Evolutionary conservation across 2,888 invertebrate species (phyloP), one percentile per base, ranked within the genome.

Genomic region (Caenorhabditis sinica): DNA sequence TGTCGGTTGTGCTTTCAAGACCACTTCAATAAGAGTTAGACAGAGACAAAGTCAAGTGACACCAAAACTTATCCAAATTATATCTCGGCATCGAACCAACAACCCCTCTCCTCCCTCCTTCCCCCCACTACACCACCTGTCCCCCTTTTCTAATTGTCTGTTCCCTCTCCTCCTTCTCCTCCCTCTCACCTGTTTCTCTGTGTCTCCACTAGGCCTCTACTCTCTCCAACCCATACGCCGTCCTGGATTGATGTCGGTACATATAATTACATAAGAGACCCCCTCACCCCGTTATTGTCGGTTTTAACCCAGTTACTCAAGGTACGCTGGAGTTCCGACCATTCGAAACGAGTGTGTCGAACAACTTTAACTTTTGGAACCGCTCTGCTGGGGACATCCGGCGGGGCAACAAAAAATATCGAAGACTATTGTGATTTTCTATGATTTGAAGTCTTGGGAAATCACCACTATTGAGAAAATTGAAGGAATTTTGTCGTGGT

Each of bases 311-410:
- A 68, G 68, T 76, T 76, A 76, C 76, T 74, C 76, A 76, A 76
- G 76, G 76, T 76, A 76, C 66, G 58, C 66, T 65, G 76, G 76
- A 76, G 76, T 76, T 76, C 76, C 68, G 76, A 76, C 76, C 76
- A 28, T 76, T 76, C 76, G 56, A 28, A 68, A 58, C n/a, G 68
- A 76, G 30, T 28, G 68, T 58, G 68, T 66, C 40, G 68, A 68
- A 66, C n/a, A n/a, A n/a, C n/a, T n/a, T n/a, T n/a, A n/a, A n/a
- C n/a, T n/a, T n/a, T n/a, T n/a, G n/a, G n/a, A n/a, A n/a, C n/a
- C n/a, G n/a, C n/a, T n/a, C n/a, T n/a, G n/a, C n/a, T n/a, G n/a
- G n/a, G n/a, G n/a, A n/a, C n/a, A n/a, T n/a, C n/a, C n/a, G n/a
- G n/a, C n/a, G n/a, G n/a, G n/a, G n/a, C n/a, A n/a, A n/a, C n/a